A percentile compares a stretch with the other conserved stretches of the same genome.
phyloP scores from a whole-genome alignment of 2,797 vertebrate genomes.

The Pipistrellus nathusii region DNA sequence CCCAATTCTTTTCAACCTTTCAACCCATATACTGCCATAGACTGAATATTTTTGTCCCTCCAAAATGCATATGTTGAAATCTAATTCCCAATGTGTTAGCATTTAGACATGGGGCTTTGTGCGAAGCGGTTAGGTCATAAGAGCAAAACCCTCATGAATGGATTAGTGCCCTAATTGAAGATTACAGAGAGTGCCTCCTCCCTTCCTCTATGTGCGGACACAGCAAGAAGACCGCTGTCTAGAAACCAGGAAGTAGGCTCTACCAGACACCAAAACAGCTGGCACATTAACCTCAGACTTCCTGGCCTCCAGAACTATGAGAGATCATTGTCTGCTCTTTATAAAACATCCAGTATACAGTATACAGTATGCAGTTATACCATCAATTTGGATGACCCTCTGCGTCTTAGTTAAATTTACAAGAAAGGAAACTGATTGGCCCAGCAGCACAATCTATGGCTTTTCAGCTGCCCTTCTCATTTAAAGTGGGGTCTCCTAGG shows the following conservation, averaged over 20 bases:
- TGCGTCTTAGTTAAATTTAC: constrained; percentile 10
- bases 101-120: background rate
- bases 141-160: background rate
- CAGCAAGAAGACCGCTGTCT: background rate
- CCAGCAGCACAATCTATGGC: background rate
- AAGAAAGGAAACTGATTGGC: background rate
- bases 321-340: background rate
- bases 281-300: background rate
- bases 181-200: background rate
- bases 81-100: background rate
- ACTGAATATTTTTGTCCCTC: background rate
- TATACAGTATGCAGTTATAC: background rate
- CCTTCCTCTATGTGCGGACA: background rate
- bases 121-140: background rate
- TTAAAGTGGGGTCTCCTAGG: background rate
- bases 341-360: background rate
- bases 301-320: background rate
- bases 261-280: background rate
- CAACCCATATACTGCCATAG: background rate
- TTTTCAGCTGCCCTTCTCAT: background rate
- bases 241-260: background rate
- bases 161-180: background rate
- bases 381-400: background rate
- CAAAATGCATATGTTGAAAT: background rate
- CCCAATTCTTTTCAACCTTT: background rate